phyloP scores from a whole-genome alignment of 2,888 invertebrate genomes.

The Diaprepes abbreviatus region DNA sequence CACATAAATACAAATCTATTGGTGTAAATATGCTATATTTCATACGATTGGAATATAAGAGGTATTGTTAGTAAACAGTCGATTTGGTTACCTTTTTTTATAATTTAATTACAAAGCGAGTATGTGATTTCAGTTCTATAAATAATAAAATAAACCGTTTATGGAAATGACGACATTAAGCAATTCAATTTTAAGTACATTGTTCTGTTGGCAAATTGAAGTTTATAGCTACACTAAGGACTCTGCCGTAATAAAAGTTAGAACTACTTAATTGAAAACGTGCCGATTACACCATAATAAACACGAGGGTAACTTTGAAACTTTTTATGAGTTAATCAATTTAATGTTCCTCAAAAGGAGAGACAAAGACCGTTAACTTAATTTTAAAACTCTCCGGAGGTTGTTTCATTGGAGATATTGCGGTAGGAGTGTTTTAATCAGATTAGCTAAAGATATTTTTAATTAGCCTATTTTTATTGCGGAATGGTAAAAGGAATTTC shows the following conservation, averaged over 20 bases:
- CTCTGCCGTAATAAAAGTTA: not conserved
- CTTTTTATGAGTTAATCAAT: conserved; percentile 5
- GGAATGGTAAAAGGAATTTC: too few species aligned
- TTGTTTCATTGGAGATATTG: conserved; percentile 7
- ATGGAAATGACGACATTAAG: not conserved
- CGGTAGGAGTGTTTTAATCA: not conserved
- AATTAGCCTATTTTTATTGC: too few species aligned
- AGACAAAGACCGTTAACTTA: conserved; percentile 4
- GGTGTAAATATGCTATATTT: too few species aligned
- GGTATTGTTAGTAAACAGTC: too few species aligned
- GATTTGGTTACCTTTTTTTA: too few species aligned
- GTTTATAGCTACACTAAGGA: not conserved
- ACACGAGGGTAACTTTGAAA: not conserved
- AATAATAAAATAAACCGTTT: not conserved
- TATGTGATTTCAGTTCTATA: too few species aligned
- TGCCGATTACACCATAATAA: conserved; percentile 15
- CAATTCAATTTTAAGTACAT: not conserved
- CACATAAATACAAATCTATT: too few species aligned
- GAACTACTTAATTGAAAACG: conserved; percentile 12
- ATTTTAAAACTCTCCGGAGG: not conserved
- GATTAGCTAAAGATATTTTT: not conserved
- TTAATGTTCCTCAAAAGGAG: not conserved
- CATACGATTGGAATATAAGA: too few species aligned
- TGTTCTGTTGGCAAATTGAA: conserved; percentile 11
- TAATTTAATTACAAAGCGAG: too few species aligned